Conservation (phyloP, 1,140 invertebrate genomes). For the Vollenhovia emeryi region DNA sequence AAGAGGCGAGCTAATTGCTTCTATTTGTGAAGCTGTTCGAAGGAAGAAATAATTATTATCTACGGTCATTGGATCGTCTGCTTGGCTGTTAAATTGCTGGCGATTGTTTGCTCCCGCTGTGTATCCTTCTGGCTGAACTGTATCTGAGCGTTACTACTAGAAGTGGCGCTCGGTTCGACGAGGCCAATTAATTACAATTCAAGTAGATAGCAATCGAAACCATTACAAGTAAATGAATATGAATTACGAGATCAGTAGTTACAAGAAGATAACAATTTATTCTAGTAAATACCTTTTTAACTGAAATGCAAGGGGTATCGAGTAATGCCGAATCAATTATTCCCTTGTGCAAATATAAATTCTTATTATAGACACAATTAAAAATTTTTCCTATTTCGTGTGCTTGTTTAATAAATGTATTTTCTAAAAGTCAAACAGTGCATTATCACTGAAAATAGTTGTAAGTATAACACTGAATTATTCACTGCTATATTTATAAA, state of each 20-base stretch:
- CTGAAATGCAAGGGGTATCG: neutral
- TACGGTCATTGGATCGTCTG: neutral
- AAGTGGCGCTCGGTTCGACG: conserved; percentile 27
- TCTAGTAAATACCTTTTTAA: neutral
- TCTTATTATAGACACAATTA: neutral
- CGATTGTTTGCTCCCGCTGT: conserved; percentile 43
- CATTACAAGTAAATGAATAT: conserved; percentile 20
- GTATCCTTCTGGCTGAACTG: conserved; percentile 32
- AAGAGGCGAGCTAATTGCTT: neutral
- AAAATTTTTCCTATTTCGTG: neutral
- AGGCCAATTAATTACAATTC: conserved; percentile 53
- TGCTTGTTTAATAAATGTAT: neutral
- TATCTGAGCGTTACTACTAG: conserved; percentile 6
- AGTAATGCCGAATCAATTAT: neutral
- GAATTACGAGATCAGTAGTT: neutral
- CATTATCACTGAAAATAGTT: no score
- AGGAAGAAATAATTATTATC: conserved; percentile 45
- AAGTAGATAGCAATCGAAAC: conserved; percentile 32
- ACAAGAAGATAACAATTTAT: conserved; percentile 13
- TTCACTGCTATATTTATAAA: no score
- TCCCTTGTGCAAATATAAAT: neutral
- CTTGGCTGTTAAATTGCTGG: conserved; percentile 27
- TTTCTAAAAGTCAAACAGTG: no score
- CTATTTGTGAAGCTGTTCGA: neutral
- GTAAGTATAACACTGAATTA: no score